phyloP scores from a whole-genome alignment of 2,888 invertebrate species.

The Carterocephalus palaemon region DNA sequence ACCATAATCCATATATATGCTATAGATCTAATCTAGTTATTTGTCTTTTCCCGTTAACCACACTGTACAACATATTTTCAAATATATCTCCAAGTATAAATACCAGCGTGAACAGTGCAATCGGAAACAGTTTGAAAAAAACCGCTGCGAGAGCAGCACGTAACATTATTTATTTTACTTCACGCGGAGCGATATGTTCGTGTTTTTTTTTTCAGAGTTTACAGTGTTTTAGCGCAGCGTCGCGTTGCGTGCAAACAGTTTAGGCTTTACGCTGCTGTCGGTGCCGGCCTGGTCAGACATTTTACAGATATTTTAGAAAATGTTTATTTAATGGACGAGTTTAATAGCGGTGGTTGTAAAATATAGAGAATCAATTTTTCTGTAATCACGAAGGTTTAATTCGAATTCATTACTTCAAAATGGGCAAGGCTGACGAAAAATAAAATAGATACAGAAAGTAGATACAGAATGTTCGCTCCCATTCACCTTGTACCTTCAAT shows the following conservation, averaged over 20 bases:
- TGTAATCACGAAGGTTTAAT: too few relatives aligned
- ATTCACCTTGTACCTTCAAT: too few relatives aligned
- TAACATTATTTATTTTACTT: constrained; percentile 74
- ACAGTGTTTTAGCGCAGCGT: constrained; percentile 54
- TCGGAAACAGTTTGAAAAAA: constrained; percentile 35
- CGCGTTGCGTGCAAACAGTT: constrained; percentile 62
- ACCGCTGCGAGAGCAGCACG: constrained; percentile 52
- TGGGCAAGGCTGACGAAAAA: too few relatives aligned
- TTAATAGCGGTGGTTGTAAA: too few relatives aligned
- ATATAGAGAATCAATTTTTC: too few relatives aligned
- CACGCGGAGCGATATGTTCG: constrained; percentile 53
- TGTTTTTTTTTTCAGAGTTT: too few relatives aligned
- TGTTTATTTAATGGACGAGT: too few relatives aligned
- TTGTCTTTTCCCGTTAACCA: not conserved
- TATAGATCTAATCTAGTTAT: too few relatives aligned
- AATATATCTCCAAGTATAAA: not conserved
- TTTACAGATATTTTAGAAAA: constrained; percentile 4
- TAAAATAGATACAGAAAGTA: too few relatives aligned
- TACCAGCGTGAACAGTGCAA: not conserved
- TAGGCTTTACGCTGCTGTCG: constrained; percentile 51
- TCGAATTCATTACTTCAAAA: too few relatives aligned
- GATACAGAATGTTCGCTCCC: too few relatives aligned
- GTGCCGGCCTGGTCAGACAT: constrained; percentile 18
- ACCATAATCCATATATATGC: too few relatives aligned
- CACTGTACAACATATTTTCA: not conserved